Percentiles rank a stretch among this genome's conserved stretches.
phyloP scores from a whole-genome alignment of 2,113 vertebrate genomes.

The Nesogale talazaci region DNA sequence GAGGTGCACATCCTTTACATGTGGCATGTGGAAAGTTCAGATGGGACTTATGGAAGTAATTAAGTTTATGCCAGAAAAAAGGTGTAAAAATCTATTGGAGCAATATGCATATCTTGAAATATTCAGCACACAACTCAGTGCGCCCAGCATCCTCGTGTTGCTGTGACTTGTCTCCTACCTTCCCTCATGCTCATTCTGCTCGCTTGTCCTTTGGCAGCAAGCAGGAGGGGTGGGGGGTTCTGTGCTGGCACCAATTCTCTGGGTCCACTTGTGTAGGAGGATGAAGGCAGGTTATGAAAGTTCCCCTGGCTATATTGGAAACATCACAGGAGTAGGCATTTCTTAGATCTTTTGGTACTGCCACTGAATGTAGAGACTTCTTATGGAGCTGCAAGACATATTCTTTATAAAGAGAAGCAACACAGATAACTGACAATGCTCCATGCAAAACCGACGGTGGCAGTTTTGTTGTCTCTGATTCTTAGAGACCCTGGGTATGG shows the following conservation, averaged over 20 bases:
- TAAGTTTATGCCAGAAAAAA: constrained; percentile 29
- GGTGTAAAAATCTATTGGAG: constrained; percentile 6
- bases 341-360: constrained; percentile 61
- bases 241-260: neutral
- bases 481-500: neutral
- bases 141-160: constrained; percentile 27
- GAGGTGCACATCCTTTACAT: neutral
- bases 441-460: constrained; percentile 26
- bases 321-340: neutral
- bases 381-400: neutral
- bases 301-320: neutral
- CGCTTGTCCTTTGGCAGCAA: neutral
- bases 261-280: neutral
- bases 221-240: neutral
- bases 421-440: neutral
- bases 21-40: constrained; percentile 28
- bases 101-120: constrained; percentile 10
- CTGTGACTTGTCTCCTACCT: neutral
- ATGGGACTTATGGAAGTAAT: constrained; percentile 36
- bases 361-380: constrained; percentile 22
- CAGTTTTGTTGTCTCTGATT: neutral
- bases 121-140: constrained; percentile 13
- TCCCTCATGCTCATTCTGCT: neutral
- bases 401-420: neutral
- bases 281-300: constrained; percentile 50